Base-by-base conservation (phyloP, 2,888 invertebrate species). In the Ophraella communa region DNA sequence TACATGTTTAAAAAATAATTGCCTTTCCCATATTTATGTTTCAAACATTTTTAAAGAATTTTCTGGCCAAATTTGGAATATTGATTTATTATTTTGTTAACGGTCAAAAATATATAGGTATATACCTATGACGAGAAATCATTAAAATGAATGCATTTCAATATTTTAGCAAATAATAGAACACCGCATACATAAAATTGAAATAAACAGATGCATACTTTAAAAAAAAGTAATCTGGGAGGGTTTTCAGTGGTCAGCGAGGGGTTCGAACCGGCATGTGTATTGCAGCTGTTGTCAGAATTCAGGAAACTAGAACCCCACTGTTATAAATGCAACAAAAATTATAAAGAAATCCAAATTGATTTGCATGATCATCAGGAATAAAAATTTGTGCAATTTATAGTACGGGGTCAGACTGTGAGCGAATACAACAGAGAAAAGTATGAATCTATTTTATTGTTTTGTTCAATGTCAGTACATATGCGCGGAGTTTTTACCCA, bases 221-320 rank as follows among this genome's bases (percentile, higher is more conserved):
- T 76, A 76, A 74, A 66, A 78, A 79, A 79, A n/a, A n/a, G 76
- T 72, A 75, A 73, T 73, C 70, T 66, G 64, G 59, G 71, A 72
- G 73, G 71, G 69, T 67, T 69, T 70, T 60, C 64, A 70, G 61
- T 60, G 68, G 66, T 70, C 67, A 70, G 65, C 61, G 64, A 66
- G 70, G 69, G 67, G 55, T 21, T 57, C 54, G 56, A 65, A 60
- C 61, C 49, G 51, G 24, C 67, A 65, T 58, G 65, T 58, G 62
- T 24, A 44, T 21, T 71, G 80, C 81, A 81, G 81, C 79, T 81
- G 82, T 82, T 81, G 81, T 78, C 79, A 76, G 74, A 81, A 80
- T 79, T 79, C 79, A 76, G 80, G 79, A 81, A 82, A 81, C 74
- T 69, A 76, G 81, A 79, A 78, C 76, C 73, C 73, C 70, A 72